A percentile compares a stretch with the other conserved stretches of the same genome.
phyloP scores from a whole-genome alignment of 2,113 vertebrate genomes.

The Anas platyrhynchos region DNA sequence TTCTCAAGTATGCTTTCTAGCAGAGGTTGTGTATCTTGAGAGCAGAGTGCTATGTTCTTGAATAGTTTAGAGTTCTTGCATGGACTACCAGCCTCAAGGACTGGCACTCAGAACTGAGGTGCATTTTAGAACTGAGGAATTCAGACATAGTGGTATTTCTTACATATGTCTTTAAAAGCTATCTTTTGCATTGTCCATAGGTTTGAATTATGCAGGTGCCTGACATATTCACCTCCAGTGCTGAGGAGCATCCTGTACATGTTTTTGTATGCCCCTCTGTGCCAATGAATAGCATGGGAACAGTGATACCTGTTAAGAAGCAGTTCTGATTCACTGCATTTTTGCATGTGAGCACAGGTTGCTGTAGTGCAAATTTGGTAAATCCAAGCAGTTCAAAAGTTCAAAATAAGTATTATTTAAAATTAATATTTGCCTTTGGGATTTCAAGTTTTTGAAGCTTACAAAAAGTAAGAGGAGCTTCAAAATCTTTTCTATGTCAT shows the following conservation, averaged over 20 bases:
- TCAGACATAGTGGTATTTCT: neutral
- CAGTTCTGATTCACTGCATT: neutral
- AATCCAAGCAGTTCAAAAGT: neutral
- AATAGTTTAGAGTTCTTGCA: neutral
- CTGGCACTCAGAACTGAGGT: neutral
- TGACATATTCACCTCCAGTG: fast-evolving
- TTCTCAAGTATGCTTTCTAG: neutral
- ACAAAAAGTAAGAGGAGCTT: neutral
- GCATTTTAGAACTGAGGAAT: neutral
- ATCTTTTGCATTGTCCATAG: fast-evolving
- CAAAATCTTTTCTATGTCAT: neutral
- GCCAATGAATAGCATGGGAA: neutral
- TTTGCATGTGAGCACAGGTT: neutral
- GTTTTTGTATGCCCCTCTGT: neutral
- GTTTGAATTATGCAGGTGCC: neutral
- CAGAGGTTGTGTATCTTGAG: neutral
- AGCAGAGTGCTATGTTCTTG: neutral
- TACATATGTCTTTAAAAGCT: fast-evolving
- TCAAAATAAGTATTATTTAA: fast-evolving
- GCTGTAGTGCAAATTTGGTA: neutral
- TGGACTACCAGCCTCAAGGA: fast-evolving
- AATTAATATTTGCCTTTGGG: neutral
- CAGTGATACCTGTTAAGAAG: neutral
- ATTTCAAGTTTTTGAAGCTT: neutral
- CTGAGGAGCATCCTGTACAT: neutral